Evolutionary conservation across 2,113 vertebrate species (phyloP).

Genomic region (Psilopsiagon aurifrons): DNA sequence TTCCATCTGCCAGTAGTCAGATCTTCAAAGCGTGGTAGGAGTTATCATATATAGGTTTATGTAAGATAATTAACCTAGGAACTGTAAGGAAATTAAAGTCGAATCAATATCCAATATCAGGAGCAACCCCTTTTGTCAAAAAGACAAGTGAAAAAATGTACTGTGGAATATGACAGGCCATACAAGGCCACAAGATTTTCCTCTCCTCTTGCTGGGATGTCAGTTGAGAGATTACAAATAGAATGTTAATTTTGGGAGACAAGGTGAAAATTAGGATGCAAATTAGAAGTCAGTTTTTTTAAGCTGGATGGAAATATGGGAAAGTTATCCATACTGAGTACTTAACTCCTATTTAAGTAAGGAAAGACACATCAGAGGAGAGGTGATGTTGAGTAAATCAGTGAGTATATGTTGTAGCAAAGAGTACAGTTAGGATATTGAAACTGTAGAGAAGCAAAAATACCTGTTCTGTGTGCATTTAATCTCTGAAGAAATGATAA

Average conservation of each 20-base stretch:
- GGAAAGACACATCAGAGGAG: not conserved
- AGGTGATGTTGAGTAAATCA: not conserved
- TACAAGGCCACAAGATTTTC: not conserved
- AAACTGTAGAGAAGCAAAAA: not conserved
- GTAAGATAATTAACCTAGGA: not conserved
- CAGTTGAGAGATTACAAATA: not conserved
- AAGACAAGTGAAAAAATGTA: not conserved
- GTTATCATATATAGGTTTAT: accelerated
- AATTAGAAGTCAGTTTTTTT: not conserved
- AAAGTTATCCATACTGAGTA: not conserved
- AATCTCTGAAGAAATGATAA: not conserved
- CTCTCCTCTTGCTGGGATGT: not conserved
- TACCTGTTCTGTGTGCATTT: not conserved
- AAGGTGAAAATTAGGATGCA: not conserved
- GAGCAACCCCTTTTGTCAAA: not conserved
- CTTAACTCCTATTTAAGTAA: not conserved
- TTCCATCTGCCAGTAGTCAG: not conserved
- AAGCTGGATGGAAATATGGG: not conserved
- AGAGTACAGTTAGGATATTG: not conserved
- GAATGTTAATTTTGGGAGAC: not conserved
- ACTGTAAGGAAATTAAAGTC: not conserved
- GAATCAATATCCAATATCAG: not conserved
- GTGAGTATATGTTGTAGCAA: not conserved
- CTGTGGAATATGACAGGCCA: not conserved
- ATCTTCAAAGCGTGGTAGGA: not conserved